Base-by-base conservation (phyloP, 2,888 invertebrate genomes). In the Drosophila monieri region DNA sequence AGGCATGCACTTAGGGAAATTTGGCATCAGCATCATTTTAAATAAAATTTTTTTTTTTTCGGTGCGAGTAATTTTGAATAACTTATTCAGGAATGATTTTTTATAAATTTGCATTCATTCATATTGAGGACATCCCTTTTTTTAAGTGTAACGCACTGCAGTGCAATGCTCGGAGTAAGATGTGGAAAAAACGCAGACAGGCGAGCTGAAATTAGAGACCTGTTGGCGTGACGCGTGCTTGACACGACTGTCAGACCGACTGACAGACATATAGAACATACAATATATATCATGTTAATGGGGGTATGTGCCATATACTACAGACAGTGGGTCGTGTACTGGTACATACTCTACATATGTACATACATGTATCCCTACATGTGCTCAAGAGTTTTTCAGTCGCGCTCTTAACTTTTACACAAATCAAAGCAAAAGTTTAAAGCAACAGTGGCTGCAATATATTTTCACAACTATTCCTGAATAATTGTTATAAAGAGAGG, bases 171-270 rank as follows among this genome's bases (percentile, higher is more conserved):
- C 52, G 35, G 47, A 18, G 35, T 18, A 32, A 6, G 1, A 52
- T 37, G 18, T 10, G 15, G 12, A 41, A 39, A 30, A 46, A 9
- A 54, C 12, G 30, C 30, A 52, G 68, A 66, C 57, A 21, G 47
- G 44, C 47, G 23, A 39, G 32, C 25, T 68, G 68, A 60, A 68
- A 68, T 68, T 68, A 70, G 75, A 85, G 72, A 83, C 80, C 83
- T 77, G 85, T 83, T 83, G 73, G 71, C 77, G 61, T 75, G 73
- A 74, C 74, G 66, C 71, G 57, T 73, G 73, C 52, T 18, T 74
- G 78, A 73, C 67, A 67, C 58, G 69, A 62, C 60, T 37, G 67
- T 51, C 70, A 39, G 67, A 52, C 47, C 46, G 68, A 62, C 27
- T 15, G 76, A 58, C 43, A 39, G 44, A 44, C 44, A 41, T 41